These are phyloP conservation scores for Lamellibrachia satsuma DNA, from an alignment of 2,888 invertebrate species.

Conservation along the genomic window DNA sequence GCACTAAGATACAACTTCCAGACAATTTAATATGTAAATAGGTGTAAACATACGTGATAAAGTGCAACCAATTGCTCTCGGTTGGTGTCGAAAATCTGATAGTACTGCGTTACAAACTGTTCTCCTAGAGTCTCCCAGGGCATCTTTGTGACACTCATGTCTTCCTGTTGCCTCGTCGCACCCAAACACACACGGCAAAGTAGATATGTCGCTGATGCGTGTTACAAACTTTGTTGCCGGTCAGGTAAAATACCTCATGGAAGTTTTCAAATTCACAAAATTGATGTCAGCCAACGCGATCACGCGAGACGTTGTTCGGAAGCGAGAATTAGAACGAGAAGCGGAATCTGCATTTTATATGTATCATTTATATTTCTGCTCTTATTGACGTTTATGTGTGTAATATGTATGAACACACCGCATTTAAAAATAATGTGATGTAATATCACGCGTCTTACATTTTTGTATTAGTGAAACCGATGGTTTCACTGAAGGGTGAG, in stretches of 20 bases:
- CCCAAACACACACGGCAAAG: slow-evolving; percentile 1
- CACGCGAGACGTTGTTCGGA: neutral
- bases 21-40: neutral
- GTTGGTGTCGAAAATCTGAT: slow-evolving; percentile 39
- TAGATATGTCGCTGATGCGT: neutral
- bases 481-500: neutral
- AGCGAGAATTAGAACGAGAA: neutral
- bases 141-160: slow-evolving; percentile 30
- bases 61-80: slow-evolving; percentile 36
- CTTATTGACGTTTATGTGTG: neutral
- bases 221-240: neutral
- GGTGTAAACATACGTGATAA: slow-evolving; percentile 36
- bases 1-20: neutral
- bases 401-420: neutral
- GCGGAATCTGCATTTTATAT: neutral
- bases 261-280: slow-evolving; percentile 17
- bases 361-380: neutral
- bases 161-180: neutral
- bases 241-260: slow-evolving; percentile 17
- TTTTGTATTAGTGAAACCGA: neutral
- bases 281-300: slow-evolving; percentile 1
- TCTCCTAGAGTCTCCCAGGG: slow-evolving; percentile 40
- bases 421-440: neutral
- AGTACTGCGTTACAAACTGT: slow-evolving; percentile 41
- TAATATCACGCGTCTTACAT: neutral